Conservation (phyloP, 1,140 invertebrate species). For the Scylla paramamosain region DNA sequence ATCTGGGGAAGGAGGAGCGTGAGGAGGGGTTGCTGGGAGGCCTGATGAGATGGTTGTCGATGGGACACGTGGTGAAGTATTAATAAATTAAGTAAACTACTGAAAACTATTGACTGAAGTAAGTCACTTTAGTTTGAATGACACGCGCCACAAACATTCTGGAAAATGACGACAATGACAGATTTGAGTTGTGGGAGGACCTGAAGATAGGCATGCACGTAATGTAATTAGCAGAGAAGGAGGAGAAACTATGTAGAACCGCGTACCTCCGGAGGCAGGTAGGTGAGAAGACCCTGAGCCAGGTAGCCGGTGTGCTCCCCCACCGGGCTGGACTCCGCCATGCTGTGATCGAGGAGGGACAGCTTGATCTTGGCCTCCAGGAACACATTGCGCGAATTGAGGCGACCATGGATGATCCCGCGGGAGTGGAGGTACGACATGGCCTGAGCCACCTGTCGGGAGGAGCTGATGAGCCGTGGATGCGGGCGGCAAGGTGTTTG, state of each 20-base stretch:
- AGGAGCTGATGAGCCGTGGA: neutral
- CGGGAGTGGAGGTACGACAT: constrained; percentile 82
- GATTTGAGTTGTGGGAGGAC: too few relatives aligned
- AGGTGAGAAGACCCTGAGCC: constrained; percentile 73
- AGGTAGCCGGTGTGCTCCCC: constrained; percentile 66
- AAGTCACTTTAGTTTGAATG: neutral
- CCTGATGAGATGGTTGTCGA: neutral
- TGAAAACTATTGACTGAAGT: neutral
- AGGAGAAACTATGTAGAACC: neutral
- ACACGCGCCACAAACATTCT: neutral
- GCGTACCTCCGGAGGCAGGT: constrained; percentile 71
- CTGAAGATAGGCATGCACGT: neutral
- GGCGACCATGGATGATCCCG: constrained; percentile 80
- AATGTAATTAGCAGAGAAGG: neutral
- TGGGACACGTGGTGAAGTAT: neutral
- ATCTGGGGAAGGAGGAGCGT: constrained; percentile 53
- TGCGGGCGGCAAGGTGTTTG: neutral
- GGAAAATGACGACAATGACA: neutral
- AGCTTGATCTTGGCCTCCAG: constrained; percentile 81
- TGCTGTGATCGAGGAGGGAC: constrained; percentile 81
- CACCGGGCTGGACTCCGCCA: constrained; percentile 77
- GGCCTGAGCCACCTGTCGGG: constrained; percentile 77
- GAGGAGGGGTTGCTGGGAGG: neutral
- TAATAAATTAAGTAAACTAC: too few relatives aligned
- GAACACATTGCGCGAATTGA: constrained; percentile 82